Base-by-base conservation (phyloP, 2,888 invertebrate genomes). In the Xestoiulus laeticollis region DNA sequence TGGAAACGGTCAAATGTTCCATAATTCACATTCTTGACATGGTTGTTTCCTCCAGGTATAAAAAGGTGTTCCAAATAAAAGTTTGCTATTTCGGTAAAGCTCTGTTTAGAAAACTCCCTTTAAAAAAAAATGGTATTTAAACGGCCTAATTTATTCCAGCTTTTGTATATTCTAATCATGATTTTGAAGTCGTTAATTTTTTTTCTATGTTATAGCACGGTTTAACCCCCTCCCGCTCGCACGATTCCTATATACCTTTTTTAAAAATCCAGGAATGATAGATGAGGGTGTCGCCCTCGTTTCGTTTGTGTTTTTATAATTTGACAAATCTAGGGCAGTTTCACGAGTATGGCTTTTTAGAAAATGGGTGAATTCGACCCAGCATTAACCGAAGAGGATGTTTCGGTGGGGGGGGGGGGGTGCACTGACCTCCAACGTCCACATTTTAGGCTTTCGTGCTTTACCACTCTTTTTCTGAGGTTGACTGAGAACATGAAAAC, bases 281-380 rank as follows among this genome's bases (percentile, higher is more conserved):
- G 59, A 59, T 59, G 59, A 59, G 59, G 59, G 59, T 59, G 59
- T 59, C 59, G 59, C 59, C 59, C 59, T 59, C 59, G 59, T 59
- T 59, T 59, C 59, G 22, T n/a, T 59, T 12, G n/a, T 14, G 12
- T 16, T 53, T 59, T 59, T 59, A 3, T 59, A 59, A 59, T 59
- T 59, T 59, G 59, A 59, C 59, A 59, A 59, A 59, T 59, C 59
- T 59, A 59, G 59, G 59, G 59, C 59, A 59, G 59, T 59, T 59
- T 59, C 22, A 22, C 59, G 59, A 59, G 59, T 59, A 59, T 8
- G 59, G 59, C 22, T 59, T 59, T 59, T 10, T 6, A n/a, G n/a
- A 59, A 59, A 59, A 59, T 22, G 59, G 22, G 59, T 59, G 59
- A 59, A 59, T 59, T 59, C 59, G 59, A 22, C 22, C 6, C 22